phyloP scores from a whole-genome alignment of 2,113 vertebrate species.

The Pica pica region DNA sequence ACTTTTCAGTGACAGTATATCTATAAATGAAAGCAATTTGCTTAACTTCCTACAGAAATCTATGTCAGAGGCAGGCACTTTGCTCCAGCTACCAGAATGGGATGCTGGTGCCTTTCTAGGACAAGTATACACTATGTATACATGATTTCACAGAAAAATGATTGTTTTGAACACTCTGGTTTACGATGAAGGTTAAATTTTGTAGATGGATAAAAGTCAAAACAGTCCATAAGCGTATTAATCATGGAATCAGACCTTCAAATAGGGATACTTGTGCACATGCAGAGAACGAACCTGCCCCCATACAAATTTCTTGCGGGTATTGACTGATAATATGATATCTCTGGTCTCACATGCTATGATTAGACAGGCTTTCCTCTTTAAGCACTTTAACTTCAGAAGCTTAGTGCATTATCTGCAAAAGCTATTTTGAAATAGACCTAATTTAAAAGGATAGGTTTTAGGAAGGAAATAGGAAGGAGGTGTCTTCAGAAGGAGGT shows the following conservation, averaged over 20 bases:
- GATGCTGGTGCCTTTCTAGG: not conserved
- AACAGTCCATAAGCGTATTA: not conserved
- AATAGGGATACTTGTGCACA: not conserved
- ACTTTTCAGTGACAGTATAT: not conserved
- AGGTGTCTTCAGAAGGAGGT: not conserved
- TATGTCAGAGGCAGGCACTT: not conserved
- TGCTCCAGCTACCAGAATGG: not conserved
- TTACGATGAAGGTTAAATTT: not conserved
- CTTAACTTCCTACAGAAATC: not conserved
- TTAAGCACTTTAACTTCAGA: slow-evolving; percentile 17
- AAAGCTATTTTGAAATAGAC: not conserved
- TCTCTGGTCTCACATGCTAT: slow-evolving; percentile 2
- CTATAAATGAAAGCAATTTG: not conserved
- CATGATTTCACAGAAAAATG: not conserved
- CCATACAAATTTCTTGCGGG: not conserved
- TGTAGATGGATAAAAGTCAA: not conserved
- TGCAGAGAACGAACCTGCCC: not conserved
- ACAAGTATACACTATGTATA: not conserved
- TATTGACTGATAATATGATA: not conserved
- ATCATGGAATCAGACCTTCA: not conserved
- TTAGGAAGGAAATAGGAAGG: not conserved
- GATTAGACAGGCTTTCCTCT: slow-evolving; percentile 6
- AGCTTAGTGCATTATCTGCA: not conserved
- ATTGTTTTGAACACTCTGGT: not conserved
- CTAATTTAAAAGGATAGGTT: not conserved